These are phyloP conservation scores for Pammene aurita DNA, from an alignment of 2,888 invertebrate species.

Conservation along the genomic window DNA sequence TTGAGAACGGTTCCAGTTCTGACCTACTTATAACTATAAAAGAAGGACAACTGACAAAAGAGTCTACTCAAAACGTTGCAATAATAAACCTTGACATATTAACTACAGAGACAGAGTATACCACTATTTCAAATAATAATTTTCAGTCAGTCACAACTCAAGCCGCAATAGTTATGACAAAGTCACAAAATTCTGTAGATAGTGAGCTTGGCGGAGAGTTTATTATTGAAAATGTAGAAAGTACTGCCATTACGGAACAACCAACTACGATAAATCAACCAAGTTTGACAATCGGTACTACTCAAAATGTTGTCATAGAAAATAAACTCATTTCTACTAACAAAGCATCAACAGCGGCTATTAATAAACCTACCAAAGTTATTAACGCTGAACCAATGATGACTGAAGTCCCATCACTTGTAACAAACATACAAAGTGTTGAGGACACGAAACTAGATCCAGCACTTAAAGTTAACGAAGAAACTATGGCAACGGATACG, in stretches of 20 bases:
- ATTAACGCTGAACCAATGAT: background rate
- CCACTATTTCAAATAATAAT: background rate
- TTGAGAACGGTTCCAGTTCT: background rate
- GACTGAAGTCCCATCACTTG: background rate
- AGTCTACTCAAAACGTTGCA: background rate
- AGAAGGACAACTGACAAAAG: background rate
- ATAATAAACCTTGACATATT: background rate
- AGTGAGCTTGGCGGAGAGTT: background rate
- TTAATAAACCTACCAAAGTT: background rate
- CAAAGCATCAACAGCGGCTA: background rate
- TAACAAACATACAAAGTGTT: background rate
- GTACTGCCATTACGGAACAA: constrained; percentile 1
- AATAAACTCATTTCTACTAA: background rate
- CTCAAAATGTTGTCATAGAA: background rate
- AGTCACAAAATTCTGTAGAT: too few species aligned
- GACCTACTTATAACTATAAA: background rate
- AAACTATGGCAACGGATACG: too few species aligned
- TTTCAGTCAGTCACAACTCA: background rate
- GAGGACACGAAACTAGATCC: background rate
- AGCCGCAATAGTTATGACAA: background rate
- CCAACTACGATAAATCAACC: constrained; percentile 5
- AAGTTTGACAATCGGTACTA: background rate
- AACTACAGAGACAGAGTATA: background rate
- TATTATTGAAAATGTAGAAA: background rate
- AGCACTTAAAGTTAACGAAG: too few species aligned